phyloP scores from a whole-genome alignment of 2,113 vertebrate genomes.

The Pseudolaguvia tuberculata region DNA sequence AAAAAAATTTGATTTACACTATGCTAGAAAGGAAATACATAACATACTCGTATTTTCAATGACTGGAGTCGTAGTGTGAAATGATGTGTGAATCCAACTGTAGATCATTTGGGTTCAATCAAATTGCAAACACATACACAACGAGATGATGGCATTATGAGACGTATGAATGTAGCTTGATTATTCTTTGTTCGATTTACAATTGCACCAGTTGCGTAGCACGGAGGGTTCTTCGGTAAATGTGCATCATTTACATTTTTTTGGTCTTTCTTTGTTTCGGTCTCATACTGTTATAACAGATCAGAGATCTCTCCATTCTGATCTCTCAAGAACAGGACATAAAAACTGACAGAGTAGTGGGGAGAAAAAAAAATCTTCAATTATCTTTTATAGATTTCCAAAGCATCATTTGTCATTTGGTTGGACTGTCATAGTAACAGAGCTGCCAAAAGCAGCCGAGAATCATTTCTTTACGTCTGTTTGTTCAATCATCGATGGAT shows the following conservation, averaged over 20 bases:
- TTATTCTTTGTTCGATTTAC: constrained; percentile 47
- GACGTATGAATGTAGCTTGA: constrained; percentile 53
- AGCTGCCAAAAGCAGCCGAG: background rate
- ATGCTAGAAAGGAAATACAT: background rate
- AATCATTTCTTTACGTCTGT: background rate
- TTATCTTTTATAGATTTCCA: background rate
- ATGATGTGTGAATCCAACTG: constrained; percentile 43
- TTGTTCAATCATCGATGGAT: background rate
- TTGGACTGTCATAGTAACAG: background rate
- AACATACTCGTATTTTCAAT: constrained; percentile 4
- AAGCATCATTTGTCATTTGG: background rate
- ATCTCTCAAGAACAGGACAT: background rate
- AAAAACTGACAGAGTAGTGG: background rate
- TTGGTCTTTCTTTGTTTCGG: background rate
- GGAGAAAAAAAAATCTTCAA: background rate
- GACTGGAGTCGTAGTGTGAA: constrained; percentile 23
- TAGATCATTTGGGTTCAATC: constrained; percentile 37
- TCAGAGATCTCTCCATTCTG: constrained; percentile 9
- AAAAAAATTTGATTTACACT: background rate
- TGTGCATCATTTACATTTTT: constrained; percentile 28
- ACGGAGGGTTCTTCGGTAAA: constrained; percentile 21
- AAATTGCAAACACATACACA: background rate
- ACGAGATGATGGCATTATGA: constrained; percentile 15
- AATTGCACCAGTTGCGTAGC: constrained; percentile 34
- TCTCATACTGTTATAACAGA: background rate